Evolutionary conservation across 2,113 vertebrate species (phyloP), one percentile per base, ranked within the genome.

Genomic region (Plotosus lineatus): DNA sequence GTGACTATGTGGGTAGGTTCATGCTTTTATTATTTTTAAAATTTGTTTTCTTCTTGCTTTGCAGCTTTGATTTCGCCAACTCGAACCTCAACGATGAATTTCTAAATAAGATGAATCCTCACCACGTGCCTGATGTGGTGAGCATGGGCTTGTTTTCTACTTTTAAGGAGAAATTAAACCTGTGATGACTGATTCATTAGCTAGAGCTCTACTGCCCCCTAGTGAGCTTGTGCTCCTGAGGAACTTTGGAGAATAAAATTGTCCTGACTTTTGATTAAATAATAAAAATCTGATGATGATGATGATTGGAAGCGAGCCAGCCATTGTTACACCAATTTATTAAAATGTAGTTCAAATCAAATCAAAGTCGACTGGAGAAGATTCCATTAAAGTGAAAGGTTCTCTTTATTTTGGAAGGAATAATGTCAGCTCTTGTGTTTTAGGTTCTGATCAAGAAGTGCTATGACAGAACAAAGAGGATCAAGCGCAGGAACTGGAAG

Each of bases 371-470:
- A 6, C 11, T 56, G 23, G 23, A 31, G 36, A 36, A 36, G 7
- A n/a, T 23, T 36, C 21, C 4, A 21, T 28, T 19, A 36, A 9
- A 63, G n/a, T n/a, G n/a, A n/a, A n/a, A n/a, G n/a, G n/a, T n/a
- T n/a, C 3, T 0, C 14, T 2, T 0, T 4, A 6, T 6, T 26
- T 68, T 44, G 33, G 33, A 66, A 40, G 19, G 21, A 44, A 5
- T 53, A 1, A 33, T 48, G 0, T 61, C 36, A 14, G 31, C 31
- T 9, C 7, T 38, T 38, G 69, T 11, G 48, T 28, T 56, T 9
- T 63, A 99, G 98, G 94, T 98, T 26, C 86, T 99, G 86, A 97
- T 99, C 68, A 98, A 99, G 92, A 99, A 99, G 91, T 95, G 93
- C 83, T 99, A 97, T 2, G 95, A 99, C 87, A 95, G 95, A 61